A percentile compares a stretch with the other conserved stretches of the same genome.
Conservation (phyloP, 2,113 vertebrate species). For the Caretta caretta region DNA sequence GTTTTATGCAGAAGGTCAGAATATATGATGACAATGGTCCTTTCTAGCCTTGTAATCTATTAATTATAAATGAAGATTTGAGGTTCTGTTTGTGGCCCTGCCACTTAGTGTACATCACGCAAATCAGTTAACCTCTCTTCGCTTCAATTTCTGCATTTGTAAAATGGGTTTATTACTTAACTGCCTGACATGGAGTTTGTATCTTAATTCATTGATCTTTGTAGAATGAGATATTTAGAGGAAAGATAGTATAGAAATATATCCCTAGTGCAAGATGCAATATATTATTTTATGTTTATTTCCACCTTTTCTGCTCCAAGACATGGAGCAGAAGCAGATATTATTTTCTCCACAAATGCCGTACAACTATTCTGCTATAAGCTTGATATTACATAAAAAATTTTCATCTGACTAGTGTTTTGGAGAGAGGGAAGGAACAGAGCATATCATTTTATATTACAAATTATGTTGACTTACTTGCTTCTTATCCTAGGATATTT, state of each 20-base stretch:
- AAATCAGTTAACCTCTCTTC: not conserved
- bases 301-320: not conserved
- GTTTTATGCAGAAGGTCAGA: not conserved
- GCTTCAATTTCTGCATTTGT: not conserved
- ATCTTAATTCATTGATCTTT: not conserved
- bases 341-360: not conserved
- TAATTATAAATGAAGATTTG: not conserved
- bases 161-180: not conserved
- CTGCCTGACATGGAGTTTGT: fast-evolving
- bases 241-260: fast-evolving
- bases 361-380: fast-evolving
- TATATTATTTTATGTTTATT: fast-evolving
- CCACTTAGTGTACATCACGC: not conserved
- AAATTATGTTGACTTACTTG: not conserved
- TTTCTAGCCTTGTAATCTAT: not conserved
- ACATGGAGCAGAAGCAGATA: not conserved
- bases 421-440: not conserved
- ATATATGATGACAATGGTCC: not conserved
- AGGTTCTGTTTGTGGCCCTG: not conserved
- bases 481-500: not conserved
- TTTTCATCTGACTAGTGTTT: not conserved
- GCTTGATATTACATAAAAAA: fast-evolving
- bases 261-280: not conserved
- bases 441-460: not conserved
- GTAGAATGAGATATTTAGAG: not conserved